A percentile compares a stretch with the other conserved stretches of the same genome.
Conservation (phyloP, 1,140 invertebrate species). For the Chironomus tepperi region DNA sequence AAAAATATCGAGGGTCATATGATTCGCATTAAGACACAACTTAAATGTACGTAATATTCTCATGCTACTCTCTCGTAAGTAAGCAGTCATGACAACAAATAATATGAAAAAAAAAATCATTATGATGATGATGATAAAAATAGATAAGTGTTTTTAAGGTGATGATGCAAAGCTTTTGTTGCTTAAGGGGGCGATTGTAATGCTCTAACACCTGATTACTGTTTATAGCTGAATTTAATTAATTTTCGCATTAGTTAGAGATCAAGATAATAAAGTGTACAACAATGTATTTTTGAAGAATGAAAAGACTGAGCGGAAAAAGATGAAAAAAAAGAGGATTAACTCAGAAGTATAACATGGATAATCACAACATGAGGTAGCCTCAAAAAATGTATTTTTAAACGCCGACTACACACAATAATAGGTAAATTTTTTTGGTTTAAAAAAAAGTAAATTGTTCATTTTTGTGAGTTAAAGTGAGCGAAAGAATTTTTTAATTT, state of each 20-base stretch:
- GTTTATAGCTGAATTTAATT: constrained; percentile 2
- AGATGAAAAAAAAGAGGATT: constrained; percentile 14
- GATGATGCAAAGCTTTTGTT: constrained; percentile 1
- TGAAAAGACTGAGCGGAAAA: background rate
- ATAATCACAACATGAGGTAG: constrained; percentile 7
- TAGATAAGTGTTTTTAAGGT: background rate
- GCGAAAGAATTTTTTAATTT: background rate
- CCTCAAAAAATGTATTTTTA: background rate
- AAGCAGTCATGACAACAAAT: too few relatives aligned
- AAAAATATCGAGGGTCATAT: too few relatives aligned
- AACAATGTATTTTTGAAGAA: background rate
- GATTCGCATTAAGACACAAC: too few relatives aligned
- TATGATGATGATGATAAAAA: background rate
- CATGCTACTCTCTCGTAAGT: too few relatives aligned
- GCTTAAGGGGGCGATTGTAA: background rate
- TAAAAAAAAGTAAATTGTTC: background rate
- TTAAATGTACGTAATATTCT: too few relatives aligned
- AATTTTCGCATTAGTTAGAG: background rate
- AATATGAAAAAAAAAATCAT: too few relatives aligned
- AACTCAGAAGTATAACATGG: background rate
- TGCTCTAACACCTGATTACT: constrained; percentile 12
- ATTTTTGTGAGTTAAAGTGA: background rate
- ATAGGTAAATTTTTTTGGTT: too few relatives aligned
- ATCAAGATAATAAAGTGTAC: background rate
- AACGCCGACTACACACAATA: background rate